Base-by-base conservation (phyloP, 2,113 vertebrate species). In the Anas platyrhynchos region DNA sequence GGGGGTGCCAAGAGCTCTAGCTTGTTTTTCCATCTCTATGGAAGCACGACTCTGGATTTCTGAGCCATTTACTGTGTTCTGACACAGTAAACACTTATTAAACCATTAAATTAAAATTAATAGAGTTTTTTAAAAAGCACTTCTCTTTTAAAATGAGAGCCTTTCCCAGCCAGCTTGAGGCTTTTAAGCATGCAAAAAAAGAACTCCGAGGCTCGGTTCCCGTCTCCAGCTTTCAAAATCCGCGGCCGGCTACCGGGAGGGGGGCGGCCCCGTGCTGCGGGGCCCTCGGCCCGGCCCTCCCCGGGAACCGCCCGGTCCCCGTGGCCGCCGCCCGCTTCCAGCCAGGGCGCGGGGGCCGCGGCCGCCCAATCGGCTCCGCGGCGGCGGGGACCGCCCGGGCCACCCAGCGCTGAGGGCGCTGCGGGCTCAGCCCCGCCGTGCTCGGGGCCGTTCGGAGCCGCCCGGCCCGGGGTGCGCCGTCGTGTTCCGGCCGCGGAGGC, bases 81-180 rank as follows among this genome's bases (percentile, higher is more conserved):
- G 58, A 12, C n/a, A 20, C 38, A 68, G 43, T 20, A 68, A 61
- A 21, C 2, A 1, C 10, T 38, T n/a, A 1, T 0, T 15, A 31
- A 38, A 36, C 13, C 6, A 16, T 23, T 36, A 22, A 68, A 31
- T 8, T 13, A 20, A 63, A 81, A 54, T 9, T 0, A 11, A 9
- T 31, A 67, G 4, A 50, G 5, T 5, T 4, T 18, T 79, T 41
- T 63, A 11, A 6, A 32, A 86, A 87, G 13, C 17, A 26, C 5
- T 1, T n/a, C 3, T 10, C 6, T 68, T n/a, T 43, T 38, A 20
- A 58, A 55, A 56, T 4, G 7, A 38, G 16, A 59, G 11, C 5
- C 59, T 63, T 62, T 29, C 21, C 5, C 4, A 17, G 8, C 17
- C 56, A 9, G 31, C 41, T 38, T 5, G 23, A 31, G 34, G 48